Evolutionary conservation across 2,797 vertebrate species (phyloP).

Genomic region (Philypnodon macrostomus): DNA sequence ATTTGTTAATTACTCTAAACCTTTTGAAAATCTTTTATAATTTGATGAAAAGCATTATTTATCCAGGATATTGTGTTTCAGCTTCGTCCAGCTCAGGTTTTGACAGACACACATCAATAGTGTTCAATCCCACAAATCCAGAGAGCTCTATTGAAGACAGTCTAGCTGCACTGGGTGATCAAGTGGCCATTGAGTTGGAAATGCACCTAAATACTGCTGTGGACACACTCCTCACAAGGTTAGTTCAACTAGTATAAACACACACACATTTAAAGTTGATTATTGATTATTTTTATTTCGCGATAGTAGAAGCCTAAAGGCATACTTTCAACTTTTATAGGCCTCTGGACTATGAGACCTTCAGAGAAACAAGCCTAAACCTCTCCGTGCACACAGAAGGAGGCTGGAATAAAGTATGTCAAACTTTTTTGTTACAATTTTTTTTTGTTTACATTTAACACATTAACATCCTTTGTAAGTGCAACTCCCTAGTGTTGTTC

Average conservation of each 20-base stretch:
- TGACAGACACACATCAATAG: conserved; percentile 84
- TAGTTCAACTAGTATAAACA: conserved; percentile 55
- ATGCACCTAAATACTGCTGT: conserved; percentile 77
- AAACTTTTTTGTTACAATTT: neutral
- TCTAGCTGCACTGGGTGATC: conserved; percentile 83
- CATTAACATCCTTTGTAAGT: neutral
- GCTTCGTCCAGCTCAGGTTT: conserved; percentile 84
- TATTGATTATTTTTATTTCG: neutral
- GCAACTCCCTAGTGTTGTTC: too few species aligned
- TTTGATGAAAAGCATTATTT: too few species aligned
- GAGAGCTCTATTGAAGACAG: conserved; percentile 90
- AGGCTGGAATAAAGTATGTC: conserved; percentile 88
- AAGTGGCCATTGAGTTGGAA: conserved; percentile 77
- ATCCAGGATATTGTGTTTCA: conserved; percentile 57
- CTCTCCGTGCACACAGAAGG: conserved; percentile 77
- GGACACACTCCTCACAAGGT: conserved; percentile 84
- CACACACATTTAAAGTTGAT: too few species aligned
- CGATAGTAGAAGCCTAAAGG: neutral
- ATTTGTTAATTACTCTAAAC: too few species aligned
- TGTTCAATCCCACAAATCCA: conserved; percentile 87
- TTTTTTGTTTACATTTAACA: neutral
- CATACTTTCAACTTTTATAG: conserved; percentile 68
- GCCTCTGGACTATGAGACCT: conserved; percentile 85
- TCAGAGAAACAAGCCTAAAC: conserved; percentile 74
- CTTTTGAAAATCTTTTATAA: too few species aligned